Conservation (phyloP, 2,888 invertebrate species). For the Aelia acuminata region DNA sequence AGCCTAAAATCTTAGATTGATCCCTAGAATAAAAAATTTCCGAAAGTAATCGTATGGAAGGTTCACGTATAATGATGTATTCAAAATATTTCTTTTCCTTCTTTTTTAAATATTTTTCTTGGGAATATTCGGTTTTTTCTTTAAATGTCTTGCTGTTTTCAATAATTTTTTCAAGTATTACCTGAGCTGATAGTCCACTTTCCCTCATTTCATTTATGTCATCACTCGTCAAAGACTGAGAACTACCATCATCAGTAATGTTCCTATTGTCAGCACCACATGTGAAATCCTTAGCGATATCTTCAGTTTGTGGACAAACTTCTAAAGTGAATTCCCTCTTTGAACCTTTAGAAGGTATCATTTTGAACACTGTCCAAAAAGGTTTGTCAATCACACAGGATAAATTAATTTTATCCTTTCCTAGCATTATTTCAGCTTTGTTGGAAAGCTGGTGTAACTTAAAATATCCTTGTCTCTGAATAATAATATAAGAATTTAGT, state of each 20-base stretch:
- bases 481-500: slow-evolving; percentile 81
- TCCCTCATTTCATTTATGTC: slow-evolving; percentile 86
- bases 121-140: slow-evolving; percentile 91
- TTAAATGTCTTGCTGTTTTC: slow-evolving; percentile 93
- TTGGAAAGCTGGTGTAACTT: slow-evolving; percentile 81
- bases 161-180: slow-evolving; percentile 89
- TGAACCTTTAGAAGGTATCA: slow-evolving; percentile 74
- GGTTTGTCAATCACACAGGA: slow-evolving; percentile 77
- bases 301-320: slow-evolving; percentile 72
- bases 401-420: slow-evolving; percentile 80
- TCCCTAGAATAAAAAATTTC: slow-evolving; percentile 89
- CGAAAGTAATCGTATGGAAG: slow-evolving; percentile 84
- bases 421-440: slow-evolving; percentile 77
- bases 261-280: slow-evolving; percentile 88
- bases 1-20: slow-evolving; percentile 80
- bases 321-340: slow-evolving; percentile 73
- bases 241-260: slow-evolving; percentile 82
- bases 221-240: slow-evolving; percentile 86
- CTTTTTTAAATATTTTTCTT: slow-evolving; percentile 95
- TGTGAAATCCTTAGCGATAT: slow-evolving; percentile 75
- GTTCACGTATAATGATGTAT: slow-evolving; percentile 83
- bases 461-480: slow-evolving; percentile 83
- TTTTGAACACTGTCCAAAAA: slow-evolving; percentile 84
- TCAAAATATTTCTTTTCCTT: slow-evolving; percentile 95
- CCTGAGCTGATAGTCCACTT: slow-evolving; percentile 82